Conservation (phyloP, 2,888 invertebrate species). For the Meloe dianella region DNA sequence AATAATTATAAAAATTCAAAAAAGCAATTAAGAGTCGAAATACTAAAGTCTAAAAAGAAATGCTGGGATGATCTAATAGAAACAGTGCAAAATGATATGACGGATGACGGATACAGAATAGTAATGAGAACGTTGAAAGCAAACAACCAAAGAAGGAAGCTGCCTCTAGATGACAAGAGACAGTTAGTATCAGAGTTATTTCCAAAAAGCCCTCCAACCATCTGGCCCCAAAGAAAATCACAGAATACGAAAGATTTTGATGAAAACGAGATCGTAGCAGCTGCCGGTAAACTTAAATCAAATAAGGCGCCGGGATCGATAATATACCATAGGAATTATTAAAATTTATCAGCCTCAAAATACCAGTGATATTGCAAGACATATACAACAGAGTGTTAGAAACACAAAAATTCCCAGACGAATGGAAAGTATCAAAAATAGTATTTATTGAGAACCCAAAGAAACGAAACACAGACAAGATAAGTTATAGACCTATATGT, state of each 20-base stretch:
- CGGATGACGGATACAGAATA: too few relatives aligned
- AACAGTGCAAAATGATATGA: too few relatives aligned
- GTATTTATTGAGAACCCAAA: background rate
- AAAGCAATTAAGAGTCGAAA: too few relatives aligned
- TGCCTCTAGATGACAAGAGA: too few relatives aligned
- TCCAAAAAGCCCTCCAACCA: background rate
- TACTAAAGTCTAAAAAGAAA: too few relatives aligned
- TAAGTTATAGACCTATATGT: background rate
- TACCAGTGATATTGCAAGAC: slow-evolving; percentile 7
- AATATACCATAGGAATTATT: slow-evolving; percentile 11
- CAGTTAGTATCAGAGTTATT: too few relatives aligned
- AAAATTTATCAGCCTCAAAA: background rate
- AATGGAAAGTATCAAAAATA: background rate
- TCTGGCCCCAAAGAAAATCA: background rate
- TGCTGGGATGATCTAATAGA: too few relatives aligned
- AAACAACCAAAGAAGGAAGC: too few relatives aligned
- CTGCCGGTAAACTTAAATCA: background rate
- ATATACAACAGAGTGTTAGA: background rate
- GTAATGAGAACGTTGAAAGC: too few relatives aligned
- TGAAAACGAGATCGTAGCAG: background rate
- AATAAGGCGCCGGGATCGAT: slow-evolving; percentile 15
- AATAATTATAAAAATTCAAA: too few relatives aligned
- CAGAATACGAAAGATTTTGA: background rate
- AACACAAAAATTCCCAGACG: background rate
- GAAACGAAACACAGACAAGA: background rate